These are phyloP conservation scores for Notolabrus celidotus DNA, from an alignment of 2,797 vertebrate species.

Conservation along the genomic window DNA sequence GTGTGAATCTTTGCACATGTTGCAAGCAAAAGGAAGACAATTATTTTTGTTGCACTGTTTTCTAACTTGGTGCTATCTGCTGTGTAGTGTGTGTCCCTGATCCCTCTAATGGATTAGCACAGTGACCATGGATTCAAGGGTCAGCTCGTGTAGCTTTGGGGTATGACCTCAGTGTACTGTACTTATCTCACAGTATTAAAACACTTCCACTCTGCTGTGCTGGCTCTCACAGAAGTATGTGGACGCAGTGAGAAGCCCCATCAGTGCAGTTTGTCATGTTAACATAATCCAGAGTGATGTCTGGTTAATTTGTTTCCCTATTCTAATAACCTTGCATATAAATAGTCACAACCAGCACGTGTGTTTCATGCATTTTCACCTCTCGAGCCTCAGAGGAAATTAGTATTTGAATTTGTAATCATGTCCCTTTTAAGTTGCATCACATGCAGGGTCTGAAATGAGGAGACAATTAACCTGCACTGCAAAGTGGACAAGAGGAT, in stretches of 20 bases:
- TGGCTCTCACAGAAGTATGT: slow-evolving; percentile 30
- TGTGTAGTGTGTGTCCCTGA: slow-evolving; percentile 35
- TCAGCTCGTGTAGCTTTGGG: slow-evolving; percentile 54
- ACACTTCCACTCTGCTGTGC: slow-evolving; percentile 39
- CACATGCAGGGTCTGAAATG: slow-evolving; percentile 68
- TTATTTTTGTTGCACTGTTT: slow-evolving; percentile 58
- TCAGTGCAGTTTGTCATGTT: slow-evolving; percentile 70
- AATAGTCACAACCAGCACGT: slow-evolving; percentile 74
- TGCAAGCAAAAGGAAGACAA: slow-evolving; percentile 63
- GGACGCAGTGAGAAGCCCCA: slow-evolving; percentile 36
- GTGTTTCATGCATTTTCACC: slow-evolving; percentile 75
- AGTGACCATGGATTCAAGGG: slow-evolving; percentile 58
- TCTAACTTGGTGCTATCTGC: slow-evolving; percentile 40
- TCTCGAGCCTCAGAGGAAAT: slow-evolving; percentile 80
- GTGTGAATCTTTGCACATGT: slow-evolving; percentile 59
- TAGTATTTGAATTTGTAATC: slow-evolving; percentile 84
- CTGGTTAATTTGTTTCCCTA: slow-evolving; percentile 82
- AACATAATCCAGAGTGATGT: slow-evolving; percentile 83
- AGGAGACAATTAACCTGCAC: slow-evolving; percentile 83
- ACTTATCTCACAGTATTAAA: slow-evolving; percentile 53
- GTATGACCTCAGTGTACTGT: slow-evolving; percentile 46
- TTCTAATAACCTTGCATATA: slow-evolving; percentile 81
- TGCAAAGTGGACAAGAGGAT: slow-evolving; percentile 77
- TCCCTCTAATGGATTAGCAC: slow-evolving; percentile 62
- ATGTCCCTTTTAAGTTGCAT: slow-evolving; percentile 81